phyloP scores from a whole-genome alignment of 1,140 invertebrate genomes.

The Drosophila sucinea region DNA sequence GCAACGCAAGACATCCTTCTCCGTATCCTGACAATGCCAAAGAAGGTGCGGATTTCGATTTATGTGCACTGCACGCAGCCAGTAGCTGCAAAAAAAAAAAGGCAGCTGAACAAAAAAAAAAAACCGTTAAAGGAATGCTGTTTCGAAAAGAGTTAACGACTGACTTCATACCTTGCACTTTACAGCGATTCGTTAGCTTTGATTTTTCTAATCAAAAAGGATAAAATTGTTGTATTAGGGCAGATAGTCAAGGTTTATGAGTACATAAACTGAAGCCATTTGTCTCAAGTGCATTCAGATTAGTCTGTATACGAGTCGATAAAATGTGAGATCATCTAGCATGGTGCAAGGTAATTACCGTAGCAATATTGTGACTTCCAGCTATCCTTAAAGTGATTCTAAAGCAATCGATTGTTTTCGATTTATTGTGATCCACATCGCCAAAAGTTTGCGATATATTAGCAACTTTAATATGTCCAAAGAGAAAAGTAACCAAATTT shows the following conservation, averaged over 20 bases:
- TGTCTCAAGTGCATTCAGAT: not conserved
- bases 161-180: not conserved
- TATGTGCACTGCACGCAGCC: slow-evolving; percentile 77
- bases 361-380: too few species aligned
- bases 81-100: slow-evolving; percentile 10
- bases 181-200: not conserved
- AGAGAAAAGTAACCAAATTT: too few species aligned
- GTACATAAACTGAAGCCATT: not conserved
- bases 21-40: slow-evolving; percentile 70
- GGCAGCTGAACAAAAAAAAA: not conserved
- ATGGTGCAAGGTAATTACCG: too few species aligned
- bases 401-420: too few species aligned
- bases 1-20: slow-evolving; percentile 41
- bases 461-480: too few species aligned
- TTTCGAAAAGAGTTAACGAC: slow-evolving; percentile 1
- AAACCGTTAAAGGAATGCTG: not conserved
- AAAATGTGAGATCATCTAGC: too few species aligned
- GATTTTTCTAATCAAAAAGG: not conserved
- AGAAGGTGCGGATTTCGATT: slow-evolving; percentile 80
- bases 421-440: too few species aligned
- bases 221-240: not conserved
- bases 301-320: not conserved
- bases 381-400: too few species aligned
- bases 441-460: too few species aligned
- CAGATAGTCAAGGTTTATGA: not conserved